phyloP scores from a whole-genome alignment of 2,888 invertebrate species.

The Tineola bisselliella region DNA sequence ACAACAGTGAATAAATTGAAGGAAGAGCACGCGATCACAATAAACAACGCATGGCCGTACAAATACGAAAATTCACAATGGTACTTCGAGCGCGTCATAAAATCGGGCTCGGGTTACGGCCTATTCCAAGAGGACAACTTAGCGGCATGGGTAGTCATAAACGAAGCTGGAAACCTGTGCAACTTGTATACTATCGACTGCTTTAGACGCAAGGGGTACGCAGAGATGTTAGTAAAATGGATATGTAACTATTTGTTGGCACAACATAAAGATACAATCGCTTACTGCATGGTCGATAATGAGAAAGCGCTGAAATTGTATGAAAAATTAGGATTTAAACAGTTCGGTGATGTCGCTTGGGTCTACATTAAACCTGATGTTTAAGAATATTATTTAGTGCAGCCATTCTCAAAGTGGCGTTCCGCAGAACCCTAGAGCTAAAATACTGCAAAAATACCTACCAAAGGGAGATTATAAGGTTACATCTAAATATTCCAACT shows the following conservation, averaged over 20 bases:
- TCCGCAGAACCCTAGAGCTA: too few species aligned
- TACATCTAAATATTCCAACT: too few species aligned
- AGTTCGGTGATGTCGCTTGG: constrained; percentile 1
- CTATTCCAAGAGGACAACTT: background rate
- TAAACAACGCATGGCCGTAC: background rate
- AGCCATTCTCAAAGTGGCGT: too few species aligned
- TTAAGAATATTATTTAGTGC: too few species aligned
- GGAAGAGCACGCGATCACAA: background rate
- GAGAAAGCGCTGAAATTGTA: background rate
- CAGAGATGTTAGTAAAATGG: background rate
- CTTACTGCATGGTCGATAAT: background rate
- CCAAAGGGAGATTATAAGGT: too few species aligned
- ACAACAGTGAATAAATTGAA: background rate
- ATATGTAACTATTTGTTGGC: background rate
- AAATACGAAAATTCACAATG: background rate
- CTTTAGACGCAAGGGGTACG: background rate
- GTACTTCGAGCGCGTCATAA: background rate
- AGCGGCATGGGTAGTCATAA: background rate
- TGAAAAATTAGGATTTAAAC: background rate
- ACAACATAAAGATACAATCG: background rate
- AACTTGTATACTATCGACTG: background rate
- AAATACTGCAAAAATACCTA: too few species aligned
- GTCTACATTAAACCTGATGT: background rate
- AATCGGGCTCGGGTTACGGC: background rate
- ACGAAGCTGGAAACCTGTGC: constrained; percentile 4